phyloP scores from a whole-genome alignment of 2,888 invertebrate genomes.

The Scrobipalpa atriplicella region DNA sequence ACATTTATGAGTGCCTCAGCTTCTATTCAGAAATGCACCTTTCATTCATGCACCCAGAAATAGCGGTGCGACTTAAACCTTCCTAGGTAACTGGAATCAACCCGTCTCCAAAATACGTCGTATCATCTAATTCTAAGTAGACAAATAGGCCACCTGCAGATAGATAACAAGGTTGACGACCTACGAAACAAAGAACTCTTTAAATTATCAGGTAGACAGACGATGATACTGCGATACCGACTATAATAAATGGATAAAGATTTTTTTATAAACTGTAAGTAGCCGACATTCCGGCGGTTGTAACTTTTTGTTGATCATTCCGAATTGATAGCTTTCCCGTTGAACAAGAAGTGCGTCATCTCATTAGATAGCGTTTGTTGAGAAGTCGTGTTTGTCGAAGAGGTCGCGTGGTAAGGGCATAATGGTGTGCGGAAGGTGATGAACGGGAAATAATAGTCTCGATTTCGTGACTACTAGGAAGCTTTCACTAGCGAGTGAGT shows the following conservation, averaged over 20 bases:
- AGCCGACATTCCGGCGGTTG: constrained; percentile 28
- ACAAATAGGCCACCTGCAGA: constrained; percentile 59
- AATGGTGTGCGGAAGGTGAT: too few species aligned
- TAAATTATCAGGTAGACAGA: constrained; percentile 52
- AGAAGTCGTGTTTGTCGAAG: too few species aligned
- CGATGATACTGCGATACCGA: constrained; percentile 35
- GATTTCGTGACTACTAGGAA: too few species aligned
- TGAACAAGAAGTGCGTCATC: too few species aligned
- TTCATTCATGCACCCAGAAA: constrained; percentile 6
- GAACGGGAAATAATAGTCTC: too few species aligned
- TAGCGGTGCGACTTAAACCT: background rate
- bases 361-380: constrained; percentile 16
- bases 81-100: too few species aligned
- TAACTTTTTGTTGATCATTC: constrained; percentile 16
- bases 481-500: too few species aligned
- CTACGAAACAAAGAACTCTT: constrained; percentile 59
- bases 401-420: too few species aligned
- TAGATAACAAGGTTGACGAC: constrained; percentile 66
- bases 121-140: constrained; percentile 45
- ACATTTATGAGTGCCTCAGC: constrained; percentile 1
- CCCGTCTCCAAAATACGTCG: constrained; percentile 36
- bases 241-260: constrained; percentile 39
- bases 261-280: constrained; percentile 37
- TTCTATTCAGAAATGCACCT: background rate
- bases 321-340: too few species aligned